Evolutionary conservation across 2,797 vertebrate species (phyloP), one percentile per base, ranked within the genome.

Genomic region (Hippoglossus hippoglossus): DNA sequence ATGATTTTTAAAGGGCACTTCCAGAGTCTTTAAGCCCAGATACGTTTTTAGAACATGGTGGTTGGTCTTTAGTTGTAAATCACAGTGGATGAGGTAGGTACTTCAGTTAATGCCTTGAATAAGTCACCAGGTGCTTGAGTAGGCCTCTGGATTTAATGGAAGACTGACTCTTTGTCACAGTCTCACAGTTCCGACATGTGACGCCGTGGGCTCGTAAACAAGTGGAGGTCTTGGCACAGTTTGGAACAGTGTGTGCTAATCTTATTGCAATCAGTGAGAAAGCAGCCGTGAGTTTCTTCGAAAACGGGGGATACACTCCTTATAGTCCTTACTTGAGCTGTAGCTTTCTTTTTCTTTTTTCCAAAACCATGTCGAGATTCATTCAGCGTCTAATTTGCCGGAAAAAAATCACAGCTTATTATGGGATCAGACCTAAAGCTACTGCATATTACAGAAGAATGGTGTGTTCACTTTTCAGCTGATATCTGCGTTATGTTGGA

Each of bases 201-300:
- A 41, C 28, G 21, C 28, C 22, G 50, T 22, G 28, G 39, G 49
- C 47, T 63, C 44, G 18, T 34, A 58, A 57, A 56, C 44, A 46
- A 19, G 44, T 4, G 3, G 6, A 78, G 22, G 47, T 46, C 12
- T 46, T 19, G 44, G 44, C 44, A 19, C 44, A 16, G 16, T 6
- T 19, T 16, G 44, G 47, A 65, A 66, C 50, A 66, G 36, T 16
- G 26, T 63, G 54, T 61, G 49, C 57, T 54, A 54, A 41, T 70
- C 44, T 31, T 15, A 13, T 26, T 47, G 47, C 63, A 55, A 11
- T 71, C 19, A 4, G 15, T 5, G 31, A 67, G 63, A 34, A 34
- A 21, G 31, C 51, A 52, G 58, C 12, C 1, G 19, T 24, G 21
- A 1, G 12, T 49, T 49, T 67, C 21, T 62, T 11, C 36, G 21